A percentile compares a stretch with the other conserved stretches of the same genome.
Evolutionary conservation across 2,113 vertebrate species (phyloP).

Genomic region (Phaethon lepturus): DNA sequence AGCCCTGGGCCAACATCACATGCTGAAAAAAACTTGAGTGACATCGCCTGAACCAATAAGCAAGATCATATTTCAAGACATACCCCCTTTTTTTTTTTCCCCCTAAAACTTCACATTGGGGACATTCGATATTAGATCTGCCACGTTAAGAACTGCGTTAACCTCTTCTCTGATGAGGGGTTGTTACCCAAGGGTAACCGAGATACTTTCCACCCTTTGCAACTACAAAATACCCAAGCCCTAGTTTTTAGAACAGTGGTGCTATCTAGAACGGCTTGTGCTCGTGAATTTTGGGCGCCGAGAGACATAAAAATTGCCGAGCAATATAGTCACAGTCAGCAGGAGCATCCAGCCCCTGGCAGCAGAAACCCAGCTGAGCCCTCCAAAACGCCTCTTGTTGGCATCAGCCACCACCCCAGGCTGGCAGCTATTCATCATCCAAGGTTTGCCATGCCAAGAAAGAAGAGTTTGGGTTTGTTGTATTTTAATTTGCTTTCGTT

Average conservation of each 20-base stretch:
- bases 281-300: neutral
- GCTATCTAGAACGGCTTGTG: accelerated
- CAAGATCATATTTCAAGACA: neutral
- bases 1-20: neutral
- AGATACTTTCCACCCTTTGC: neutral
- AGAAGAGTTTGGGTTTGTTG: neutral
- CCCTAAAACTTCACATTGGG: neutral
- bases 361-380: neutral
- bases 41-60: neutral
- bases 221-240: neutral
- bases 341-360: neutral
- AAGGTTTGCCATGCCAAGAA: neutral
- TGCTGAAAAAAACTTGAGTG: neutral
- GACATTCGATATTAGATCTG: neutral
- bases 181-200: neutral
- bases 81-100: neutral
- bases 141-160: accelerated
- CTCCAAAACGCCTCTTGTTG: neutral
- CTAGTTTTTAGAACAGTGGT: neutral
- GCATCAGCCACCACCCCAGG: neutral
- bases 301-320: neutral
- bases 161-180: neutral
- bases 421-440: neutral
- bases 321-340: neutral
- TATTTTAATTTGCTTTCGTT: neutral